Base-by-base conservation (phyloP, 2,113 vertebrate genomes). In the Callocephalon fimbriatum region DNA sequence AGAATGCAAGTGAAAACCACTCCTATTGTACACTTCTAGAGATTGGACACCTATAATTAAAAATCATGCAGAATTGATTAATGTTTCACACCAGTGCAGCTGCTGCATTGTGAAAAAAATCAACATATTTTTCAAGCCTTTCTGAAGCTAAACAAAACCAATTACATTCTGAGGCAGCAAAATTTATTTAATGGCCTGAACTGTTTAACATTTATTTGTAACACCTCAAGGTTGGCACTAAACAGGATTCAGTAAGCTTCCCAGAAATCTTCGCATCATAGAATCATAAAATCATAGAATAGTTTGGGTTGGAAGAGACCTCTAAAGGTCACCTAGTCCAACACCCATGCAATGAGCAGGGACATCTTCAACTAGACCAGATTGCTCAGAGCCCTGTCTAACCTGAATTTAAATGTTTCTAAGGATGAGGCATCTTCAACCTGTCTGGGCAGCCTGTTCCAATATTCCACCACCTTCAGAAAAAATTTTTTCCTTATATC, bases 101-200 rank as follows among this genome's bases (percentile, higher is more conserved):
- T 95, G 37, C 23, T 79, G 56, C 16, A 71, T 50, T 82, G 27
- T 85, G 32, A 62, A 92, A 87, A 79, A 67, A 61, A 79, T 18
- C 38, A 77, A 14, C 8, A 13, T 40, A 77, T 86, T 88, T 94
- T 88, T 85, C 92, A 97, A 93, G 74, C 3, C 29, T 90, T 90
- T 80, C 71, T 74, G 56, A 56, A 84, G 5, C 17, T 66, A 86
- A 88, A 93, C 4, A 95, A 87, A 48, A 87, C 47, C 48, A 81
- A 92, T 65, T 59, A 75, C 26, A 58, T 59, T 59, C 40, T 48
- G 56, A 90, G 17, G n/a, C 12, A 61, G 27, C 3, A 89, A 89
- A 90, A 85, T 42, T 0, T 48, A 53, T 68, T 87, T 85, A 90
- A 25, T 68, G 9, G 7, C 40, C 44, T 91, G 27, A 84, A 84